Conservation (phyloP, 1,140 invertebrate genomes). For the Hermetia illucens region DNA sequence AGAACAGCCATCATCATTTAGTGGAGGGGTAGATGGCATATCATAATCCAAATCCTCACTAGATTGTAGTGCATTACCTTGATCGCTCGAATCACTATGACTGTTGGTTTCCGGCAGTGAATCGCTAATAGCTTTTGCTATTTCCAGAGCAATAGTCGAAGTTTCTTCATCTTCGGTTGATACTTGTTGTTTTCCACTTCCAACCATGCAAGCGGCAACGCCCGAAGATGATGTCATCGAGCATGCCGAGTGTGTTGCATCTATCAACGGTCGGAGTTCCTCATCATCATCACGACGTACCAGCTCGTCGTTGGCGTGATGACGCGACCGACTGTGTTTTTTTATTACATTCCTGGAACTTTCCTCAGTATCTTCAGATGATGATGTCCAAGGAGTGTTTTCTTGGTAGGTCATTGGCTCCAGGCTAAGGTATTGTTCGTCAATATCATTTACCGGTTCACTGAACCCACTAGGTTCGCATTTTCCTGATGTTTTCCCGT, state of each 20-base stretch:
- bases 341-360: conserved; percentile 3
- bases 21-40: neutral
- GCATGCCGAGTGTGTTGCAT: neutral
- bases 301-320: conserved; percentile 12
- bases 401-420: conserved; percentile 8
- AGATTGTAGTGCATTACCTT: conserved; percentile 1
- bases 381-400: conserved; percentile 1
- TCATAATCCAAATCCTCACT: neutral
- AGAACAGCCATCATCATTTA: neutral
- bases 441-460: too few species aligned
- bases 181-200: too few species aligned
- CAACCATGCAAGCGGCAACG: too few species aligned
- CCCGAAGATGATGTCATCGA: neutral
- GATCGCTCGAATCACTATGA: neutral
- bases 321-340: conserved; percentile 6
- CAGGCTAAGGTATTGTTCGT: conserved; percentile 9
- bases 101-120: conserved; percentile 4
- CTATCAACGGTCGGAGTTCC: conserved; percentile 11
- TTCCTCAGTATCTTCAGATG: conserved; percentile 13
- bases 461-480: neutral
- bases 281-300: conserved; percentile 11
- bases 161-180: neutral
- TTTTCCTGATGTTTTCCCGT: conserved; percentile 1
- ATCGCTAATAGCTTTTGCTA: neutral
- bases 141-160: neutral